These are phyloP conservation scores for Glomeris marginata DNA, from an alignment of 2,888 invertebrate genomes.

Conservation along the genomic window DNA sequence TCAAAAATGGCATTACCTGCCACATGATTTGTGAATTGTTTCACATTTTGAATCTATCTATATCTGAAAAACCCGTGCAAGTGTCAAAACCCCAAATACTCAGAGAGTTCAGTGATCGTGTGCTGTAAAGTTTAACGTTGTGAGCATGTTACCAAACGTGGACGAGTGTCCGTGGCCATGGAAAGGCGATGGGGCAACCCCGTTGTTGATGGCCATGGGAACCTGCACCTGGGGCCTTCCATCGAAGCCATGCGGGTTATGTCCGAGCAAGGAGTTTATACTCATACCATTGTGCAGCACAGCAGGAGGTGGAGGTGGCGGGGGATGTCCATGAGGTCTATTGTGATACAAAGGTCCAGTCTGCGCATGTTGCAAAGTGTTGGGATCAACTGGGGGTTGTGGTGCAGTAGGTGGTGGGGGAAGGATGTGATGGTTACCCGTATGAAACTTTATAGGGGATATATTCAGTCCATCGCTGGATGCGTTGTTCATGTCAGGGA, in stretches of 20 bases:
- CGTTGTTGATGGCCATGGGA: slow-evolving; percentile 21
- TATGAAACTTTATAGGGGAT: slow-evolving; percentile 29
- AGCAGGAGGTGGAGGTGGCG: slow-evolving; percentile 22
- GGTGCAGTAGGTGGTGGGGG: slow-evolving; percentile 16
- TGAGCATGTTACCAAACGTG: slow-evolving; percentile 25
- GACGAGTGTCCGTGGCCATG: slow-evolving; percentile 24
- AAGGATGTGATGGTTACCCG: slow-evolving; percentile 23
- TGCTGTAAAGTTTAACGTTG: slow-evolving; percentile 28
- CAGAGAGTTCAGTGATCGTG: slow-evolving; percentile 22
- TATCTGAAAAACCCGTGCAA: too few species aligned
- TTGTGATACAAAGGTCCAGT: slow-evolving; percentile 16
- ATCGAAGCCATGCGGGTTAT: slow-evolving; percentile 29
- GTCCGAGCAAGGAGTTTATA: slow-evolving; percentile 28
- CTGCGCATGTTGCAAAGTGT: slow-evolving; percentile 24
- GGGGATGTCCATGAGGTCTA: slow-evolving; percentile 26
- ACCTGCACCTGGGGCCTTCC: slow-evolving; percentile 23
- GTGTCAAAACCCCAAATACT: too few species aligned
- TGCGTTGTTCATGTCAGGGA: slow-evolving; percentile 24
- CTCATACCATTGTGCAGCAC: slow-evolving; percentile 27
- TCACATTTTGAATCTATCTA: too few species aligned
- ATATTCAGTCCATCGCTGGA: slow-evolving; percentile 24
- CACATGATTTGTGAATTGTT: too few species aligned
- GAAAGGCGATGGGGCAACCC: slow-evolving; percentile 26
- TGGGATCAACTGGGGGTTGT: slow-evolving; percentile 24
- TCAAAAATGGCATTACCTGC: too few species aligned